A percentile compares a stretch with the other conserved stretches of the same genome.
Conservation (phyloP, 2,888 invertebrate genomes). For the Athalia rosae region DNA sequence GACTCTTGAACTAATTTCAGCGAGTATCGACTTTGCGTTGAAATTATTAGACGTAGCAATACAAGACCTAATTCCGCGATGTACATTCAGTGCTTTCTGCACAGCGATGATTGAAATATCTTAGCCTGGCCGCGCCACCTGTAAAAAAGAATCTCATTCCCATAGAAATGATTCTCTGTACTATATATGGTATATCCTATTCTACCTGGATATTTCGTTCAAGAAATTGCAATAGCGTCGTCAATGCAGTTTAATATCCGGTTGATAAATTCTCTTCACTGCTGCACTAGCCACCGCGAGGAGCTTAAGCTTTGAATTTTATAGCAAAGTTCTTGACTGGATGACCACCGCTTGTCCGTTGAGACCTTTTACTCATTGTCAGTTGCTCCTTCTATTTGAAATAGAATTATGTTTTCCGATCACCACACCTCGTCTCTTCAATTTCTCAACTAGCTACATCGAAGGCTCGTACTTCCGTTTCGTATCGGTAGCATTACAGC, state of each 20-base stretch:
- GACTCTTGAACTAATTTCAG: slow-evolving; percentile 18
- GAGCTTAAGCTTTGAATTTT: slow-evolving; percentile 37
- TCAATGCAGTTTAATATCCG: slow-evolving; percentile 41
- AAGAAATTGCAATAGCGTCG: slow-evolving; percentile 24
- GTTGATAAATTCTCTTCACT: slow-evolving; percentile 35
- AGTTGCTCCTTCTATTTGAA: neutral
- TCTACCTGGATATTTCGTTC: neutral
- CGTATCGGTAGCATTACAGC: too few relatives aligned
- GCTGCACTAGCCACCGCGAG: slow-evolving; percentile 2
- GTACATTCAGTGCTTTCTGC: neutral
- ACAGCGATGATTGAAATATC: slow-evolving; percentile 8
- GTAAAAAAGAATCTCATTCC: neutral
- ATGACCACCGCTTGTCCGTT: too few relatives aligned
- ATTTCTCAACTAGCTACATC: too few relatives aligned
- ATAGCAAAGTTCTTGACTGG: neutral
- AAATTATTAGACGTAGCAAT: slow-evolving; percentile 3
- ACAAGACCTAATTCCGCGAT: neutral
- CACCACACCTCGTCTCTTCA: too few relatives aligned
- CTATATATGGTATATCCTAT: too few relatives aligned
- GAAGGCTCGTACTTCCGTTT: too few relatives aligned
- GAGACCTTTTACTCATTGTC: neutral
- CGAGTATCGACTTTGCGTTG: neutral
- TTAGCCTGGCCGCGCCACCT: slow-evolving; percentile 15
- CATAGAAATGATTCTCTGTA: neutral
- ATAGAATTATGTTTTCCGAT: too few relatives aligned